These are phyloP conservation scores for Danio choprae DNA, from an alignment of 2,797 vertebrate genomes.

Conservation along the genomic window DNA sequence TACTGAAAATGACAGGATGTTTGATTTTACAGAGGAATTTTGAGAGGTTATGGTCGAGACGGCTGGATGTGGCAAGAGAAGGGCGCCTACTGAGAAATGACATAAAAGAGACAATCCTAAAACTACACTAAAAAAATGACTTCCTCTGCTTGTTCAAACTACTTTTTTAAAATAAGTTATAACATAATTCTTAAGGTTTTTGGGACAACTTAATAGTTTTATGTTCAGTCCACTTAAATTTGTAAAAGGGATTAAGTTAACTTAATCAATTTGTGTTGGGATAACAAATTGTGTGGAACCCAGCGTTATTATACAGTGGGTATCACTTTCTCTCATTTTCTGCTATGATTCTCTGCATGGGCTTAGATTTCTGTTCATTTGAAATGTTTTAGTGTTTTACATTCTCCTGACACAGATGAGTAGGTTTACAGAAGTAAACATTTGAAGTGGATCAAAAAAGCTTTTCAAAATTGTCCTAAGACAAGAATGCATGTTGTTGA, in stretches of 20 bases:
- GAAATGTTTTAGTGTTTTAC: background rate
- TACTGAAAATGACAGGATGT: slow-evolving; percentile 53
- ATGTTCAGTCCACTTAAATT: too few relatives aligned
- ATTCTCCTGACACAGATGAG: background rate
- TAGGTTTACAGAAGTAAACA: background rate
- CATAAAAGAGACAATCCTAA: background rate
- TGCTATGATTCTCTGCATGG: background rate
- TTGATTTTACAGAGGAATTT: slow-evolving; percentile 50
- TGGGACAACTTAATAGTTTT: too few relatives aligned
- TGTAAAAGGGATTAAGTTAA: too few relatives aligned
- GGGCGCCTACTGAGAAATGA: background rate
- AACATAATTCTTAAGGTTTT: too few relatives aligned
- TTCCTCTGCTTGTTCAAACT: too few relatives aligned
- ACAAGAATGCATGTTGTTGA: too few relatives aligned
- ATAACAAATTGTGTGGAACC: too few relatives aligned
- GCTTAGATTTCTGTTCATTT: slow-evolving; percentile 3
- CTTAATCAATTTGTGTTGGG: too few relatives aligned
- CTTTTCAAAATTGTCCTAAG: too few relatives aligned
- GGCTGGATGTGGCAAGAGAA: slow-evolving; percentile 11
- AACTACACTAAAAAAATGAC: too few relatives aligned
- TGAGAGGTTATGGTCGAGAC: slow-evolving; percentile 18
- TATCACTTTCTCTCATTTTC: background rate
- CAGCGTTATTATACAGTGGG: background rate
- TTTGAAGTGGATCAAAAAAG: too few relatives aligned
- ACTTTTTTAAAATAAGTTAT: too few relatives aligned